Evolutionary conservation across 1,140 invertebrate genomes (phyloP).

Genomic region (Dolichoris vasculosae): DNA sequence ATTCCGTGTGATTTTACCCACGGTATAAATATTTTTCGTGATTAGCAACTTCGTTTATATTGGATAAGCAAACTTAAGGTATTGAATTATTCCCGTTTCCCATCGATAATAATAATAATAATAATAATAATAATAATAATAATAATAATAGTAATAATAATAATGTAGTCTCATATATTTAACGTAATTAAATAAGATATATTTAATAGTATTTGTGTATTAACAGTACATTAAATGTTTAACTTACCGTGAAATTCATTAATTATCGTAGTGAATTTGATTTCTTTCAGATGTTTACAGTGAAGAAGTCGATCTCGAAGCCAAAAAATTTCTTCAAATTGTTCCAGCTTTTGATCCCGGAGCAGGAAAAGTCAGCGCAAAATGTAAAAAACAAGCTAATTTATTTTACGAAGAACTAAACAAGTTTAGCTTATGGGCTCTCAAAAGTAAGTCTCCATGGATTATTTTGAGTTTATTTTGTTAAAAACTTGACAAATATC

Average conservation of each 20-base stretch:
- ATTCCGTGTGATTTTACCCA: too few species aligned
- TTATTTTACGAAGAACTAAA: slow-evolving; percentile 70
- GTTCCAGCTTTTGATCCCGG: slow-evolving; percentile 67
- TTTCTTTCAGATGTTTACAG: slow-evolving; percentile 64
- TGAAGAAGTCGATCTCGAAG: slow-evolving; percentile 65
- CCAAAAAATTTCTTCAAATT: slow-evolving; percentile 62
- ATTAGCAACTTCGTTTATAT: too few species aligned
- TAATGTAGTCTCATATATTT: too few species aligned
- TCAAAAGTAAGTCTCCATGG: slow-evolving; percentile 73
- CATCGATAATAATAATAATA: too few species aligned
- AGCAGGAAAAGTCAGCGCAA: slow-evolving; percentile 64
- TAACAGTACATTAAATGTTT: background rate
- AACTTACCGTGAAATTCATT: background rate
- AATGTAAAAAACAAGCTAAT: slow-evolving; percentile 71
- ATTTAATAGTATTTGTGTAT: too few species aligned
- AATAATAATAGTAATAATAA: too few species aligned
- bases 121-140: too few species aligned
- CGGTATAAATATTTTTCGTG: too few species aligned
- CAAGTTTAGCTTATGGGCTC: slow-evolving; percentile 74
- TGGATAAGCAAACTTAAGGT: too few species aligned
- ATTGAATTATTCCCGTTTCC: too few species aligned
- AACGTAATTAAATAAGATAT: too few species aligned
- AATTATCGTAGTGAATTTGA: background rate
- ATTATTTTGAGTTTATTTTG: background rate
- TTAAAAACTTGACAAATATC: too few species aligned